Evolutionary conservation across 2,797 vertebrate genomes (phyloP).

Genomic region (Pseudochromis fuscus): DNA sequence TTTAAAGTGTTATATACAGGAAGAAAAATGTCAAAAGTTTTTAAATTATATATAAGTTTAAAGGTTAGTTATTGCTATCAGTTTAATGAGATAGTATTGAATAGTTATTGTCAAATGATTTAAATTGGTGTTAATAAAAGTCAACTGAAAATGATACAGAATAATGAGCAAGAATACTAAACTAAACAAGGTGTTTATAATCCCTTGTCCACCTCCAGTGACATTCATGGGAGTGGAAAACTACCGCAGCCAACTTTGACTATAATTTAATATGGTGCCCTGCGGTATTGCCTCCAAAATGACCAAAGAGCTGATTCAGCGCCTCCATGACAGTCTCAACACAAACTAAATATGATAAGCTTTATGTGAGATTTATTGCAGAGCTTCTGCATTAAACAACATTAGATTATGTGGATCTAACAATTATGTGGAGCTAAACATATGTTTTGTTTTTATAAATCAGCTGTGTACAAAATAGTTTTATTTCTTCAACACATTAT

Average conservation of each 20-base stretch:
- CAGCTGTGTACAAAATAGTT: not conserved
- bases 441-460: conserved; percentile 11
- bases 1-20: not conserved
- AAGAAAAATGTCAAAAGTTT: not conserved
- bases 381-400: not conserved
- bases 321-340: conserved; percentile 21
- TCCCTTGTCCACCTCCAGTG: not conserved
- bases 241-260: conserved; percentile 21
- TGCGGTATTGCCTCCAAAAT: conserved; percentile 18
- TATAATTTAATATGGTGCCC: conserved; percentile 27
- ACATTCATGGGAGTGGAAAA: conserved; percentile 24
- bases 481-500: conserved; percentile 18
- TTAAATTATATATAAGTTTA: not conserved
- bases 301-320: conserved; percentile 47
- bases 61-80: not conserved
- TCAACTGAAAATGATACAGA: not conserved
- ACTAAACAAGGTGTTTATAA: not conserved
- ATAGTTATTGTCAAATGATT: conserved; percentile 1
- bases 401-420: not conserved
- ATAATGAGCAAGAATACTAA: not conserved
- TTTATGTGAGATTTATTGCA: conserved; percentile 27
- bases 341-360: conserved; percentile 35
- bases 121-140: not conserved
- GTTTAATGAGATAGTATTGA: not conserved
- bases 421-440: not conserved